These are phyloP conservation scores for Trachelus tabidus DNA, from an alignment of 2,888 invertebrate species.

Conservation along the genomic window DNA sequence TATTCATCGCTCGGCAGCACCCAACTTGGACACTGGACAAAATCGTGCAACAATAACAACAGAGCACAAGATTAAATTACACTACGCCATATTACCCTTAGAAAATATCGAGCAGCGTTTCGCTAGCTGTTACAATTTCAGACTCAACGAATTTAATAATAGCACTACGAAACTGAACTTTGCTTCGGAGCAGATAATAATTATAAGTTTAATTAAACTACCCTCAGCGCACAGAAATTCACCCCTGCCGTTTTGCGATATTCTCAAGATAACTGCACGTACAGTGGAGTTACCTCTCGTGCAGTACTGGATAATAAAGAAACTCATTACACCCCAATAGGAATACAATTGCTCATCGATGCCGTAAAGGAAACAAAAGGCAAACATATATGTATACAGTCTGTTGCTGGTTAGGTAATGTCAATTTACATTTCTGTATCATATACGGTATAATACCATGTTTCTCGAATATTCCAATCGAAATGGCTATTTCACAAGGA, in stretches of 20 bases:
- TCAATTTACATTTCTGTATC: background rate
- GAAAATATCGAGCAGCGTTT: slow-evolving; percentile 29
- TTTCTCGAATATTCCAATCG: background rate
- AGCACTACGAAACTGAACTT: slow-evolving; percentile 39
- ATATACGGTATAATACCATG: background rate
- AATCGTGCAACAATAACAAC: too few species aligned
- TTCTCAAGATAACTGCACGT: too few species aligned
- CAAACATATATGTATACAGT: background rate
- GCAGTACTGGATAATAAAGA: too few species aligned
- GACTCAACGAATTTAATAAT: slow-evolving; percentile 42
- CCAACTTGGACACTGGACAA: background rate
- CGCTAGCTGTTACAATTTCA: slow-evolving; percentile 35
- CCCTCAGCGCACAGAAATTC: too few species aligned
- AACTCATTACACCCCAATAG: too few species aligned
- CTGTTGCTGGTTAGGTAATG: background rate
- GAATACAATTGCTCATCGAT: too few species aligned
- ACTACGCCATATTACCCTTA: too few species aligned
- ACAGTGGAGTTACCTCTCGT: too few species aligned
- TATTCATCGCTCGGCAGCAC: slow-evolving; percentile 28
- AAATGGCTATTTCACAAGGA: background rate
- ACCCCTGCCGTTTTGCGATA: too few species aligned
- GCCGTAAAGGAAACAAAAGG: too few species aligned
- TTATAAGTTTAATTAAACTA: slow-evolving; percentile 53
- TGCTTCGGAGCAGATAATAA: slow-evolving; percentile 35
- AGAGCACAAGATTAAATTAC: too few species aligned